Percentiles rank a stretch among this genome's conserved stretches.
Evolutionary conservation across 2,113 vertebrate genomes (phyloP).

Genomic region (Rhinolophus sinicus): DNA sequence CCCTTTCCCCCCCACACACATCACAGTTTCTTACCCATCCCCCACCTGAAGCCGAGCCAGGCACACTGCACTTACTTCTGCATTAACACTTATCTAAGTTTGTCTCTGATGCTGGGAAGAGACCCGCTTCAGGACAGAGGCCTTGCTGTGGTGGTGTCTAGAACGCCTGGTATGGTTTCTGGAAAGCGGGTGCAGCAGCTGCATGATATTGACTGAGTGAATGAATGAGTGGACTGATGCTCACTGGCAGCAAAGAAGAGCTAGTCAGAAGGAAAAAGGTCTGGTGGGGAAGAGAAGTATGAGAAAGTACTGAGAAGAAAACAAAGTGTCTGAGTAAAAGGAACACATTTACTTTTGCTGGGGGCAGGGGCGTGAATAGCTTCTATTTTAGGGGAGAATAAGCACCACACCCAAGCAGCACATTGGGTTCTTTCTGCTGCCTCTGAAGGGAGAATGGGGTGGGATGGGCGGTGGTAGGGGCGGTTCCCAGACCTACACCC

Average conservation of each 20-base stretch:
- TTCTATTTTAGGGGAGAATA: neutral
- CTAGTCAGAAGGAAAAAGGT: neutral
- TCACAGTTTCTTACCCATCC: neutral
- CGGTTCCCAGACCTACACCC: neutral
- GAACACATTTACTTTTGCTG: neutral
- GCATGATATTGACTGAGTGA: neutral
- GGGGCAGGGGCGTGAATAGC: neutral
- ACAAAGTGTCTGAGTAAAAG: neutral
- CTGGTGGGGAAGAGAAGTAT: neutral
- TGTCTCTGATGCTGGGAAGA: neutral
- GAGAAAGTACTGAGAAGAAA: neutral
- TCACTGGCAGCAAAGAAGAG: neutral
- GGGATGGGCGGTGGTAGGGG: no score
- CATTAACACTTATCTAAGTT: neutral
- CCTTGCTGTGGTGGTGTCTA: neutral
- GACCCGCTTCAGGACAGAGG: neutral
- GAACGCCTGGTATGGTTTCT: neutral
- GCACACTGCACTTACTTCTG: neutral
- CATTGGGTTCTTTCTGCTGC: neutral
- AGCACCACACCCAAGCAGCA: neutral
- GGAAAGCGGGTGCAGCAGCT: neutral
- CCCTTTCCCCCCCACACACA: no score
- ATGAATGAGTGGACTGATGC: neutral
- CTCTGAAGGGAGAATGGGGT: neutral
- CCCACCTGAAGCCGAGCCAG: fast-evolving